phyloP scores from a whole-genome alignment of 2,888 invertebrate species.

The Girardia tigrina region DNA sequence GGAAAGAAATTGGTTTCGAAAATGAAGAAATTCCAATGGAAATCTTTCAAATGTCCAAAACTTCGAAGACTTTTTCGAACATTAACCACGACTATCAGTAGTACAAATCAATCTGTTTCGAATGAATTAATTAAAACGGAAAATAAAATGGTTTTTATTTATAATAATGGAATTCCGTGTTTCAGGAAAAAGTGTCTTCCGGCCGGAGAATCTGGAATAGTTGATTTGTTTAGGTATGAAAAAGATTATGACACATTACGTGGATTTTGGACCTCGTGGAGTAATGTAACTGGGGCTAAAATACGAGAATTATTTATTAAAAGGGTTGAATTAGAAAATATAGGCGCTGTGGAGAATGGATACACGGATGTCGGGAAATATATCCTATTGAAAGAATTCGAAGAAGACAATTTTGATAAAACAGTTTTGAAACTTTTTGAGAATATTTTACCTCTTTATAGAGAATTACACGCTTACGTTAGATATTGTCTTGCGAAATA shows the following conservation, averaged over 20 bases:
- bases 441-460: conserved; percentile 44
- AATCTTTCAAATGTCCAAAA: neutral
- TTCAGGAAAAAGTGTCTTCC: neutral
- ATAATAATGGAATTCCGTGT: neutral
- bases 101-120: neutral
- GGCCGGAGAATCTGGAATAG: neutral
- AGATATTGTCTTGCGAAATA: conserved; percentile 40
- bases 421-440: conserved; percentile 41
- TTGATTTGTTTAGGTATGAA: conserved; percentile 37
- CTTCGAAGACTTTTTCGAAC: neutral
- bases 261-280: conserved; percentile 39
- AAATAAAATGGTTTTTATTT: neutral
- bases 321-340: conserved; percentile 26
- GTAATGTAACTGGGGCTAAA: conserved; percentile 38
- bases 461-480: conserved; percentile 47
- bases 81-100: neutral
- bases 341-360: conserved; percentile 12
- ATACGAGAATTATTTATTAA: conserved; percentile 37
- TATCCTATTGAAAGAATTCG: conserved; percentile 35
- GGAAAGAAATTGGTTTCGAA: too few relatives aligned
- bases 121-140: neutral
- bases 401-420: conserved; percentile 40
- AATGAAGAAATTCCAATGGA: neutral
- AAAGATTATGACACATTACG: conserved; percentile 38
- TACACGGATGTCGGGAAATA: neutral